Evolutionary conservation across 2,113 vertebrate genomes (phyloP).

Genomic region (Eolophus roseicapilla): DNA sequence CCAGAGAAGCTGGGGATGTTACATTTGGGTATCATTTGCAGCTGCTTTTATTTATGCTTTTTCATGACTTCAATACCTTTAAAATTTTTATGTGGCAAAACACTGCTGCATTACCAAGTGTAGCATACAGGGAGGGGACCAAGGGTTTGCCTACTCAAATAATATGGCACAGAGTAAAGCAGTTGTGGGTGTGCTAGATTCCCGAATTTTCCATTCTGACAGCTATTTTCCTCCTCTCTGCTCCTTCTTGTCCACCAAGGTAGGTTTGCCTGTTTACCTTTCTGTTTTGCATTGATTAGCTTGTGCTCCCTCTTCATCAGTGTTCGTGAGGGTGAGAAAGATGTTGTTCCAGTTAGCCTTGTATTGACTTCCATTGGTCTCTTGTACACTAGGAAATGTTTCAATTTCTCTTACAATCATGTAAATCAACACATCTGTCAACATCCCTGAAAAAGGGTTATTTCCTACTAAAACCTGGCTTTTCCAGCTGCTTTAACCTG

Average conservation of each 20-base stretch:
- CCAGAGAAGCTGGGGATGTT: neutral
- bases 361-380: neutral
- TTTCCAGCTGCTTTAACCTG: neutral
- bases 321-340: neutral
- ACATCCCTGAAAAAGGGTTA: neutral
- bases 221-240: neutral
- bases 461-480: neutral
- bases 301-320: neutral
- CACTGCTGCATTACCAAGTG: neutral
- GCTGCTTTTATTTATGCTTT: slow-evolving; percentile 26
- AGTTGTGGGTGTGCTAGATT: neutral
- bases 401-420: neutral
- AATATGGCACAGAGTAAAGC: neutral
- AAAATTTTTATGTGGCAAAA: neutral
- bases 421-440: neutral
- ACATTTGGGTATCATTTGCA: neutral
- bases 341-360: neutral
- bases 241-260: neutral
- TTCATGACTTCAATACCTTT: neutral
- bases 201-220: neutral
- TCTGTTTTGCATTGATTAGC: neutral
- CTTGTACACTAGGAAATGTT: neutral
- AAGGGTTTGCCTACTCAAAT: neutral
- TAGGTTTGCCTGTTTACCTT: neutral
- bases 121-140: neutral